Conservation (phyloP, 2,888 invertebrate species). For the Coenonympha glycerion region DNA sequence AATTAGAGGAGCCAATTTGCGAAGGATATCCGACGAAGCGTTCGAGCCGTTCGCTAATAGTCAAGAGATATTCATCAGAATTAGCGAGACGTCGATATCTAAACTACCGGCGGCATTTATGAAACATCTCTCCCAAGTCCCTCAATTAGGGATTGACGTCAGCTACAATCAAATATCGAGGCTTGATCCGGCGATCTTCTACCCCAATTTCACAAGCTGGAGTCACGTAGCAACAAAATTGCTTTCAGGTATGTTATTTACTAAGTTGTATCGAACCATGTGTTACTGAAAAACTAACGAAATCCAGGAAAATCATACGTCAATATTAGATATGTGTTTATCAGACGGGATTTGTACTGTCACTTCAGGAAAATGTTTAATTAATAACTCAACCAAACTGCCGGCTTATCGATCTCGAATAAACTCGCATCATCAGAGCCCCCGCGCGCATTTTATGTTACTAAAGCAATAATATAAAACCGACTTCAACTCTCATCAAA, state of each 20-base stretch:
- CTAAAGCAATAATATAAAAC: too few relatives aligned
- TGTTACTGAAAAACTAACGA: background rate
- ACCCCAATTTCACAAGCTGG: slow-evolving; percentile 90
- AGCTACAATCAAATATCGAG: slow-evolving; percentile 86
- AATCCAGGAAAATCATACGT: too few relatives aligned
- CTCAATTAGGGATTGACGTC: slow-evolving; percentile 87
- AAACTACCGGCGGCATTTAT: slow-evolving; percentile 88
- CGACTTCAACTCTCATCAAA: too few relatives aligned
- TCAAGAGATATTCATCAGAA: slow-evolving; percentile 85
- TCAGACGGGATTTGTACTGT: too few relatives aligned
- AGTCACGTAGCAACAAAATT: slow-evolving; percentile 90
- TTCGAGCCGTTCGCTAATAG: slow-evolving; percentile 84
- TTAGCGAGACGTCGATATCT: slow-evolving; percentile 85
- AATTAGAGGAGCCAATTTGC: slow-evolving; percentile 84
- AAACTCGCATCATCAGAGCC: too few relatives aligned
- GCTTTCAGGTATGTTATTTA: slow-evolving; percentile 79
- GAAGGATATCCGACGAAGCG: slow-evolving; percentile 84
- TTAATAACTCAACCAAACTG: too few relatives aligned
- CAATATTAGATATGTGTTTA: background rate
- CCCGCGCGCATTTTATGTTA: too few relatives aligned
- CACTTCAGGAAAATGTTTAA: too few relatives aligned
- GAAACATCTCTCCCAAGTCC: slow-evolving; percentile 84
- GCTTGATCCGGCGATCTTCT: slow-evolving; percentile 88
- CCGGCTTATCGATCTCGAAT: too few relatives aligned
- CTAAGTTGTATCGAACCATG: background rate